phyloP scores from a whole-genome alignment of 2,888 invertebrate genomes.

The Branchinecta sandiegonensis region DNA sequence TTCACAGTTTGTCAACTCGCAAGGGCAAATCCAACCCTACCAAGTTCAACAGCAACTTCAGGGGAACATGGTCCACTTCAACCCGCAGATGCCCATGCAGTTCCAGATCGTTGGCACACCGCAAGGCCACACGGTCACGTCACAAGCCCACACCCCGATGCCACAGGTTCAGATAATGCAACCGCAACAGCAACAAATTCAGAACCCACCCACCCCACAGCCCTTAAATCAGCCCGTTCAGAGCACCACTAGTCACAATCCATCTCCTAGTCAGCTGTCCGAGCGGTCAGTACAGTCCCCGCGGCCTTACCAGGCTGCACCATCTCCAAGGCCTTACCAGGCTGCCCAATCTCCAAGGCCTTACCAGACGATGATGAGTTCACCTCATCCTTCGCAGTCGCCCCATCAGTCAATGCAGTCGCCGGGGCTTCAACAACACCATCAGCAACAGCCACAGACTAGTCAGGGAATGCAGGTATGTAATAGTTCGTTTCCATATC shows the following conservation, averaged over 20 bases:
- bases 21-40: slow-evolving; percentile 1
- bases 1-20: slow-evolving; percentile 1
- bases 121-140: background rate
- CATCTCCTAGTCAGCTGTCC: slow-evolving; percentile 10
- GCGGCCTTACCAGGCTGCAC: background rate
- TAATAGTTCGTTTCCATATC: too few relatives aligned
- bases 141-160: background rate
- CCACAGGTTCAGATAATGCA: slow-evolving; percentile 4
- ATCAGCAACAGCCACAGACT: slow-evolving; percentile 21
- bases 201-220: background rate
- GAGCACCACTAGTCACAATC: background rate
- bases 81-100: slow-evolving; percentile 4
- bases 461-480: background rate
- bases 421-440: slow-evolving; percentile 16
- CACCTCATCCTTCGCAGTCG: slow-evolving; percentile 7
- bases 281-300: background rate
- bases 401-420: slow-evolving; percentile 19
- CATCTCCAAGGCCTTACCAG: background rate
- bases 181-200: background rate
- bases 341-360: slow-evolving; percentile 1
- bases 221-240: background rate
- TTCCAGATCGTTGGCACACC: slow-evolving; percentile 14
- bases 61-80: background rate
- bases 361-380: background rate
- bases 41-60: background rate